A percentile compares a stretch with the other conserved stretches of the same genome.
phyloP scores from a whole-genome alignment of 2,113 vertebrate species.

The Chionomys nivalis region DNA sequence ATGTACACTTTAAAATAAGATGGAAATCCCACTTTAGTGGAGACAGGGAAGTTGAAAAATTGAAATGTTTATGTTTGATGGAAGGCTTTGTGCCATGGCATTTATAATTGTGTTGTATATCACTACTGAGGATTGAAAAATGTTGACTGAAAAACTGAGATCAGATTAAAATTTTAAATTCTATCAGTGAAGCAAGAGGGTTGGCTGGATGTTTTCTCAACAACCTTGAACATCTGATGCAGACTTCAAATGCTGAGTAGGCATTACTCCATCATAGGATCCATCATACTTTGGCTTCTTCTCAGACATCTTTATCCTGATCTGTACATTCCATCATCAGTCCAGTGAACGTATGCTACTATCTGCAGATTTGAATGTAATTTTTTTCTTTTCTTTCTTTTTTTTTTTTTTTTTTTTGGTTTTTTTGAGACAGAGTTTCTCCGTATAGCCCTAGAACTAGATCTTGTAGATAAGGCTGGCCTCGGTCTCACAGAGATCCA shows the following conservation, averaged over 20 bases:
- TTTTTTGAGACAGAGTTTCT: no score
- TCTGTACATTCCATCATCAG: neutral
- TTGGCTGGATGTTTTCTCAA: neutral
- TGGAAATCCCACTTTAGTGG: neutral
- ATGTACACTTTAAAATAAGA: neutral
- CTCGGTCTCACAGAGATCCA: no score
- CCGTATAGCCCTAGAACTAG: no score
- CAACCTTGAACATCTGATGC: neutral
- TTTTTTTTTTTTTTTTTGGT: no score
- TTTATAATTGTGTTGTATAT: no score
- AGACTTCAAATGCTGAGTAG: neutral
- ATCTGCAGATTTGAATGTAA: neutral
- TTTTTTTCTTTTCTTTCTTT: neutral
- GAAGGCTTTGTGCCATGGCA: neutral
- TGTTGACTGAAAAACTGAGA: neutral
- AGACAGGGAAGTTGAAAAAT: neutral
- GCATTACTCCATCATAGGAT: neutral
- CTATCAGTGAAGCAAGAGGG: neutral
- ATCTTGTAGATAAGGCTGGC: no score
- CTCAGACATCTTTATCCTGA: neutral
- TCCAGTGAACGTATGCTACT: neutral
- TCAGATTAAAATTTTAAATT: neutral
- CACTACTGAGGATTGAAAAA: neutral
- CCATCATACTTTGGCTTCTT: neutral
- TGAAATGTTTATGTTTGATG: neutral